Conservation (phyloP, 1,140 invertebrate genomes). For the Drosophila mauritiana region DNA sequence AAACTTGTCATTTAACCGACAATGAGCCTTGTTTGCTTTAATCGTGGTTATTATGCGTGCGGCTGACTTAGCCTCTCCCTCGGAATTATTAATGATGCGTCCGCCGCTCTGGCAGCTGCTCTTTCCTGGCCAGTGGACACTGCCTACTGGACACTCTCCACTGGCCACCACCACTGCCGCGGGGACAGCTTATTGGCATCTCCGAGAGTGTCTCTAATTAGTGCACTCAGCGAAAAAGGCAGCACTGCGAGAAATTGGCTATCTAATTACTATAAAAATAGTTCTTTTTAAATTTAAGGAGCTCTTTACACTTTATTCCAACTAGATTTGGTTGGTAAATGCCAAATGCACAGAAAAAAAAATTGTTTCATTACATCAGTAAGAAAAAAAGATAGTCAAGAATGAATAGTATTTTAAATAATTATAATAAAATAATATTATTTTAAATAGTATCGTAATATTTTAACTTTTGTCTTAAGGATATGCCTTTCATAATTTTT, state of each 20-base stretch:
- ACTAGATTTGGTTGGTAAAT: too few species aligned
- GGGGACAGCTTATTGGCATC: conserved; percentile 22
- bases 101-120: conserved; percentile 69
- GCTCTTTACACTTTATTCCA: too few species aligned
- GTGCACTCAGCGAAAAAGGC: conserved; percentile 23
- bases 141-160: neutral
- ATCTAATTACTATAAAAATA: neutral
- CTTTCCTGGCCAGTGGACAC: conserved; percentile 14
- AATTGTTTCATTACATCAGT: too few species aligned
- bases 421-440: too few species aligned
- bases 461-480: too few species aligned
- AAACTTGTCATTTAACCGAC: conserved; percentile 85
- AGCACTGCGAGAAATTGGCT: neutral
- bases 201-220: conserved; percentile 70
- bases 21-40: conserved; percentile 84
- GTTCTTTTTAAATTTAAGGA: too few species aligned
- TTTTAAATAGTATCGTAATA: too few species aligned
- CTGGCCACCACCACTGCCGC: neutral
- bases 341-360: too few species aligned
- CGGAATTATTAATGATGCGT: conserved; percentile 75
- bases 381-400: too few species aligned
- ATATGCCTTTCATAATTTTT: too few species aligned
- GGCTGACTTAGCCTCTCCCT: conserved; percentile 53
- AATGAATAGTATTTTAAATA: too few species aligned
- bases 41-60: conserved; percentile 84